Base-by-base conservation (phyloP, 1,140 invertebrate species). In the Drosophila saltans region DNA sequence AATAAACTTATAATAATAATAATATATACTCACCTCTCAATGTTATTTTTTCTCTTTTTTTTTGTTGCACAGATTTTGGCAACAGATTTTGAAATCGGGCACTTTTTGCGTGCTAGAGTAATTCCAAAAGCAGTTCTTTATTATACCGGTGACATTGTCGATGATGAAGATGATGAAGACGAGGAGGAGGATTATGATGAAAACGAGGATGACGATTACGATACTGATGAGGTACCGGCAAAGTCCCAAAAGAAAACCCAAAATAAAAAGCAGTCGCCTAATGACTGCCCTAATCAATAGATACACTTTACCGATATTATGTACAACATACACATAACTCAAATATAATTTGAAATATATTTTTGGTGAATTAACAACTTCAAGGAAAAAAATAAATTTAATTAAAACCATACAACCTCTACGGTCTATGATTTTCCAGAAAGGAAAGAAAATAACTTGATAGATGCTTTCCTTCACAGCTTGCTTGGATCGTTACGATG, bases 71-170 rank as follows among this genome's bases (percentile, higher is more conserved):
- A 96, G 80, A 92, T 98, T 62, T 92, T 99, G 72, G 97, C 96
- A 3, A 96, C 96, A 72, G 98, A 99, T 94, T 99, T 98, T 93
- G 98, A 99, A 94, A 98, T 99, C 92, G 98, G 98, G n/a, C 98
- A 99, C 93, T 98, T 99, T 92, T 97, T 99, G 85, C 95, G 97
- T 83, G 98, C 99, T 91, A 94, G 97, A 75, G 96, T 99, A 80
- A 96, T 99, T 81, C 98, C 98, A 30, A 95, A 96, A 92, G 98
- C 98, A 78, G 96, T 99, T 59, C 94, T 99, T 30, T 98, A 98
- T 84, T 99, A 96, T 92, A 99, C 98, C 80, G 98, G 96, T 52
- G 96, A 97, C 93, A 95, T 95, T 33, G 93, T 96, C 16, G 96
- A 97, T 81, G 96, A 96, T 65, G 96, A 97, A 66, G 96, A 96